Percentiles rank a stretch among this genome's conserved stretches.
These are phyloP conservation scores for Melikaiella ostensackeni DNA, from an alignment of 2,888 invertebrate species.

Conservation along the genomic window DNA sequence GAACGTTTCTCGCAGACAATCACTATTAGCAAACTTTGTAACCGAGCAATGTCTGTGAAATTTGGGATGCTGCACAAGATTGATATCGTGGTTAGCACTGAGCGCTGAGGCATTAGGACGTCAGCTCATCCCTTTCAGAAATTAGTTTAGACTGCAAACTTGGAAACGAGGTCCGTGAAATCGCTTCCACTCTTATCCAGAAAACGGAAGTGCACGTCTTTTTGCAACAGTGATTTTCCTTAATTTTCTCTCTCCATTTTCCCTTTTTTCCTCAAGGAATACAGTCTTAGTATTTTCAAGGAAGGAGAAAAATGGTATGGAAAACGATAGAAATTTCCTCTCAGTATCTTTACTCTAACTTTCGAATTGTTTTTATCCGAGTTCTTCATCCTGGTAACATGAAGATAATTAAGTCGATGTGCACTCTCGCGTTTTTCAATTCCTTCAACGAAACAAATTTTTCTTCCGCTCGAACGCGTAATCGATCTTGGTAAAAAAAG, in stretches of 20 bases:
- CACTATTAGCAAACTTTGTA: slow-evolving; percentile 55
- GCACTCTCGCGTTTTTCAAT: slow-evolving; percentile 35
- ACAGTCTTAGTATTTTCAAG: slow-evolving; percentile 11
- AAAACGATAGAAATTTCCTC: slow-evolving; percentile 10
- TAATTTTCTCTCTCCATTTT: slow-evolving; percentile 10
- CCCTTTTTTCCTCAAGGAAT: background rate
- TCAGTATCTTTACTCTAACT: slow-evolving; percentile 21
- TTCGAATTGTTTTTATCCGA: slow-evolving; percentile 23
- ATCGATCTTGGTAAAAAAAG: slow-evolving; percentile 29
- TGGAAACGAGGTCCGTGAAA: slow-evolving; percentile 21
- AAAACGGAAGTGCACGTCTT: background rate
- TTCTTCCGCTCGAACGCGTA: slow-evolving; percentile 36
- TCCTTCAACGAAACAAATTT: slow-evolving; percentile 38
- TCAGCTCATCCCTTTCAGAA: slow-evolving; percentile 21
- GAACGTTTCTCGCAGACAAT: slow-evolving; percentile 46
- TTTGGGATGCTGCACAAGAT: slow-evolving; percentile 11
- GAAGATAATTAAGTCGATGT: slow-evolving; percentile 37
- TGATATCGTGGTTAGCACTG: slow-evolving; percentile 24
- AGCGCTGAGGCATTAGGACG: slow-evolving; percentile 23
- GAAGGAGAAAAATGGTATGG: slow-evolving; percentile 9
- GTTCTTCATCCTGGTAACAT: slow-evolving; percentile 24
- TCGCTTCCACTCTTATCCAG: background rate
- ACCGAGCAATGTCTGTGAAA: slow-evolving; percentile 41
- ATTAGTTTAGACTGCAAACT: slow-evolving; percentile 16
- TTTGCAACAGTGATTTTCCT: background rate